These are phyloP conservation scores for Pollenia angustigena DNA, from an alignment of 2,888 invertebrate genomes.

Conservation along the genomic window DNA sequence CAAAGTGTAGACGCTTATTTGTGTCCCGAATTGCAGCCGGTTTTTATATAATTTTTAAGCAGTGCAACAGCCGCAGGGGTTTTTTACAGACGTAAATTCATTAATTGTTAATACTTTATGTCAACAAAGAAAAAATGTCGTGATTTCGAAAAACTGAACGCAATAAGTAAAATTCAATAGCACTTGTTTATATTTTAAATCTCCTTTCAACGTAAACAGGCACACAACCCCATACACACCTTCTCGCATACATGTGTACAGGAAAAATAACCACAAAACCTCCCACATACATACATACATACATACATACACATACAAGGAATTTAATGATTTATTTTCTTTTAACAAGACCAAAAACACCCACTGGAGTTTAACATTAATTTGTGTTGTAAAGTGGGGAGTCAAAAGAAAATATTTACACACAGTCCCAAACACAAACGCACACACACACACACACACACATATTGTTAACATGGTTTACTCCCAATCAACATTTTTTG, in stretches of 20 bases:
- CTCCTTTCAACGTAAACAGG: not conserved
- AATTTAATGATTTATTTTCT: conserved; percentile 5
- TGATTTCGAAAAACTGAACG: not conserved
- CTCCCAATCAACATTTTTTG: too few species aligned
- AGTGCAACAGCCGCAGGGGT: too few species aligned
- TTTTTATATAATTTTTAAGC: too few species aligned
- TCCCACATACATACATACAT: not conserved
- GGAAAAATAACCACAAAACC: not conserved
- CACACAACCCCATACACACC: not conserved
- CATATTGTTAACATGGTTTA: too few species aligned
- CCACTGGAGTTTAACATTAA: conserved; percentile 24
- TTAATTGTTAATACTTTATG: conserved; percentile 8
- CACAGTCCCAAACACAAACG: not conserved
- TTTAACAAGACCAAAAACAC: conserved; percentile 23
- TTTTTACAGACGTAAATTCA: not conserved
- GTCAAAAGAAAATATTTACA: not conserved
- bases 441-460: not conserved
- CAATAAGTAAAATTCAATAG: not conserved
- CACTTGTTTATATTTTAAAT: not conserved
- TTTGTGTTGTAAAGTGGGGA: conserved; percentile 11
- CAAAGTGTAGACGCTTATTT: too few species aligned
- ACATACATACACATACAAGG: too few species aligned
- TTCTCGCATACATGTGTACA: too few species aligned
- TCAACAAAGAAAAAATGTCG: not conserved
- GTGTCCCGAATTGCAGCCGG: too few species aligned